Evolutionary conservation across 2,888 invertebrate genomes (phyloP).

Genomic region (Adelognathus sp.): DNA sequence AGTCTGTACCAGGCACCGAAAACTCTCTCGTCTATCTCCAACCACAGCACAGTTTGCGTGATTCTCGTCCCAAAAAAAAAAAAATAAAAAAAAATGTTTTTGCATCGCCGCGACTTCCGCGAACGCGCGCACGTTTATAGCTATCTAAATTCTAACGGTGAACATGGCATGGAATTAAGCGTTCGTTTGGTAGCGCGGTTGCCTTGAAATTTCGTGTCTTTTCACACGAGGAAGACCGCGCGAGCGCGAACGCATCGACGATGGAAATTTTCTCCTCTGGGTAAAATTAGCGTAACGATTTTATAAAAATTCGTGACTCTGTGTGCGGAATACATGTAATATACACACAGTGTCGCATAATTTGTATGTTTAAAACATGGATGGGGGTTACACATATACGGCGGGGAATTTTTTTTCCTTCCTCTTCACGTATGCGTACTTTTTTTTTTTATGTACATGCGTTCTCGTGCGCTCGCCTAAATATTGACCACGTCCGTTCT

Average conservation of each 20-base stretch:
- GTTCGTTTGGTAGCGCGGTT: background rate
- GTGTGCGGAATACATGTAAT: constrained; percentile 13
- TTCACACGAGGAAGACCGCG: background rate
- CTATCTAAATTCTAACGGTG: constrained; percentile 49
- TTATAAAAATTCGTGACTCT: background rate
- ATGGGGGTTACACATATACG: too few species aligned
- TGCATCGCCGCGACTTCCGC: background rate
- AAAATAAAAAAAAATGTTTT: too few species aligned
- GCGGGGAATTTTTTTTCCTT: too few species aligned
- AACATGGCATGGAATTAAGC: constrained; percentile 35
- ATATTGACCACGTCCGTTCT: constrained; percentile 55
- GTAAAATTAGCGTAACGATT: constrained; percentile 31
- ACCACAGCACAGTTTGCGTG: background rate
- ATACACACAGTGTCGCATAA: background rate
- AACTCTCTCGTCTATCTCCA: background rate
- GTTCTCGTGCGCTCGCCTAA: constrained; percentile 34
- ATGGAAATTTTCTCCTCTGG: background rate
- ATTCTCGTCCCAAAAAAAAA: too few species aligned
- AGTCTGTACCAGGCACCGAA: background rate
- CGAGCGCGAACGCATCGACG: background rate
- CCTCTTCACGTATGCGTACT: too few species aligned
- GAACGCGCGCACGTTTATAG: background rate
- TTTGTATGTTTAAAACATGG: background rate
- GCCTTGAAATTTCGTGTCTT: background rate
- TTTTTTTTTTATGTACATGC: background rate